These are phyloP conservation scores for Chrysina gloriosa DNA, from an alignment of 2,888 invertebrate genomes.

Conservation along the genomic window DNA sequence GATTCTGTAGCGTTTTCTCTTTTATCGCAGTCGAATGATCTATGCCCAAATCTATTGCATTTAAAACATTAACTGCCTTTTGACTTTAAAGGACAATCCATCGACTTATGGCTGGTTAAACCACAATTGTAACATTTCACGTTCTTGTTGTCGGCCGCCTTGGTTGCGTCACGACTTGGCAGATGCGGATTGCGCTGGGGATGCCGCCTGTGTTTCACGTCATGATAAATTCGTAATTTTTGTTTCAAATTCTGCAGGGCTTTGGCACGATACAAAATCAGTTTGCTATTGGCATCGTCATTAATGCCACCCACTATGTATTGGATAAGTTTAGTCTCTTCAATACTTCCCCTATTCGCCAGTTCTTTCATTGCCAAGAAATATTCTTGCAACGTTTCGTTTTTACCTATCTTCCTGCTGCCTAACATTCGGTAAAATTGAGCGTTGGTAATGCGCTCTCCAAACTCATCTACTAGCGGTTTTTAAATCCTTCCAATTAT, in stretches of 20 bases:
- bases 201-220: neutral
- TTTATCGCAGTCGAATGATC: no score
- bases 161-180: neutral
- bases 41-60: neutral
- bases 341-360: no score
- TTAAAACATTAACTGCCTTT: constrained; percentile 4
- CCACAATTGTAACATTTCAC: neutral
- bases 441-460: neutral
- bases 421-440: neutral
- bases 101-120: neutral
- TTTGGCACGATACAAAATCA: constrained; percentile 1
- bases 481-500: neutral
- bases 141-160: neutral
- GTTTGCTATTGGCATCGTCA: neutral
- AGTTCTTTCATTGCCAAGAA: no score
- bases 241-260: no score
- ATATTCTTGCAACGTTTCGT: no score
- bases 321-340: neutral
- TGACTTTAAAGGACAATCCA: neutral
- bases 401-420: neutral
- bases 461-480: neutral
- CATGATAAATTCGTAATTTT: no score
- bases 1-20: no score
- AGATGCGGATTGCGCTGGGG: neutral
- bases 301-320: neutral